Base-by-base conservation (phyloP, 1,140 invertebrate species). In the Drosophila sturtevanti region DNA sequence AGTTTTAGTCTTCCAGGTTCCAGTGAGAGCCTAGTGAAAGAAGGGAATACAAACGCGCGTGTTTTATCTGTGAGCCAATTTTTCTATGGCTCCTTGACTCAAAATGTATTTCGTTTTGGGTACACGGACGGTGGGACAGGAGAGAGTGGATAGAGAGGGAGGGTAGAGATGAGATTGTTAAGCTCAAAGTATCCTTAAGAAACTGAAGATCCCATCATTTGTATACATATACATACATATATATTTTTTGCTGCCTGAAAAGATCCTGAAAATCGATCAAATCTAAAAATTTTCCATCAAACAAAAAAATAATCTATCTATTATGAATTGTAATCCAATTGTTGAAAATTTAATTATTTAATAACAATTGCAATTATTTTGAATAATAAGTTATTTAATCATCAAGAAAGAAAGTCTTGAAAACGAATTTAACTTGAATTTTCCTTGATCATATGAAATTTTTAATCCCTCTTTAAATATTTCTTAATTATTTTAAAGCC, bases 31-130 rank as follows among this genome's bases (percentile, higher is more conserved):
- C 41, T 44, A 27, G 56, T 9, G 27, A 9, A 12, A 37, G 35
- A 14, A 54, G 14, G 27, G 48, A 38, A 59, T 9, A 58, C 48
- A 73, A 72, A 55, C 63, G 72, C 72, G 69, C 62, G 70, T 73
- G 71, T 75, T 73, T 72, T 54, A 54, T 54, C 41, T 74, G 61
- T 72, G 72, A 63, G 69, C 54, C 72, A 24, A 59, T 34, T 69
- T 64, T 72, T 73, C 62, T 73, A 72, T 70, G 16, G 27, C 22
- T 71, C 37, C 60, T 31, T n/a, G 48, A 24, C 69, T 72, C 56
- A 31, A 69, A 31, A 55, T 44, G 11, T 9, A 27, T 14, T 21
- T 11, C 9, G 9, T 2, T 3, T 48, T 6, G 16, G 14, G 41
- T 48, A 21, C 2, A 10, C 3, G 4, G 4, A 18, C 2, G 7